phyloP scores from a whole-genome alignment of 2,888 invertebrate species.

The Sycophila texana region DNA sequence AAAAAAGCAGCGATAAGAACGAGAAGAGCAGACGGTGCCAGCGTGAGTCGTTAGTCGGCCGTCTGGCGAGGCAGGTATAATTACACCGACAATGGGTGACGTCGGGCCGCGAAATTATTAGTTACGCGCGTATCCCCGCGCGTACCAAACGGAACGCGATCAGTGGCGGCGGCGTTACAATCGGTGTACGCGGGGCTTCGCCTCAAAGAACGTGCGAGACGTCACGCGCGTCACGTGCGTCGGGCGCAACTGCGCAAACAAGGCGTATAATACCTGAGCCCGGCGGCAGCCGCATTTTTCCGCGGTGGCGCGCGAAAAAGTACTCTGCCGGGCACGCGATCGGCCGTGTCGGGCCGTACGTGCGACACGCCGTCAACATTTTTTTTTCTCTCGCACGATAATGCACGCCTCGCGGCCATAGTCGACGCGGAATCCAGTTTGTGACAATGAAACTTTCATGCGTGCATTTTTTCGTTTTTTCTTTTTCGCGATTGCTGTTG shows the following conservation, averaged over 20 bases:
- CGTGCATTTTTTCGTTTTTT: no score
- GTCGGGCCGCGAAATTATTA: constrained; percentile 8
- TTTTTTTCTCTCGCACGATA: neutral
- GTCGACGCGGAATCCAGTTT: neutral
- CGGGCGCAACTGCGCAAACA: constrained; percentile 40
- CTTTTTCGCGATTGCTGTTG: no score
- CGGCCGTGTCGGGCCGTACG: neutral
- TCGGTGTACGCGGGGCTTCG: neutral
- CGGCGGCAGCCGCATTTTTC: constrained; percentile 12
- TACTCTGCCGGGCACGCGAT: neutral
- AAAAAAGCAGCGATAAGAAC: neutral
- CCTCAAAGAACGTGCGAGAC: neutral
- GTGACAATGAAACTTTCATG: no score
- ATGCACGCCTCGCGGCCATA: constrained; percentile 6
- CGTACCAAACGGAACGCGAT: neutral
- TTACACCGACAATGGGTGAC: neutral
- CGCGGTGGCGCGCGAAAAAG: neutral
- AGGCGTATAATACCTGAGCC: neutral
- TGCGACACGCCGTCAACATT: constrained; percentile 7
- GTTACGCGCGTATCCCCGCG: neutral
- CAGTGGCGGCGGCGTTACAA: neutral
- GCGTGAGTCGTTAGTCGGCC: no score
- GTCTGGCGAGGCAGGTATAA: no score
- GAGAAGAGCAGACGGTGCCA: neutral
- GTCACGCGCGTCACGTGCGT: constrained; percentile 20